phyloP scores from a whole-genome alignment of 2,888 invertebrate species.

The Chymomyza procnemis region DNA sequence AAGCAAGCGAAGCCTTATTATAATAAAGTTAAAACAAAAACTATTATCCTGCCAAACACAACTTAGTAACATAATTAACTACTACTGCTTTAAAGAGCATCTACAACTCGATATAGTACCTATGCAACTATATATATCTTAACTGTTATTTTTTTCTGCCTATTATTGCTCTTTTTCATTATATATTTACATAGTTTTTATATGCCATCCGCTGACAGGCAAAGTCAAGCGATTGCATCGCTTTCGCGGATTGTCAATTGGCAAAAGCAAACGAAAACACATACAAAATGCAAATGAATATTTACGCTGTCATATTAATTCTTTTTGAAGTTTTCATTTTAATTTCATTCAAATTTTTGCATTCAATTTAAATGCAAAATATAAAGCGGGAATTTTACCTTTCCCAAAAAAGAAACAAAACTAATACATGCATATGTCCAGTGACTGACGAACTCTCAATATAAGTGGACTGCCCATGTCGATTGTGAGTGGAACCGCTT shows the following conservation, averaged over 20 bases:
- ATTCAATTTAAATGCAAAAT: slow-evolving; percentile 5
- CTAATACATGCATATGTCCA: neutral
- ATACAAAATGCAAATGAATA: neutral
- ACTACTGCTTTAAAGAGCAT: no score
- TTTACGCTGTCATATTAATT: neutral
- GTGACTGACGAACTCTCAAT: neutral
- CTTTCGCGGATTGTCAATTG: neutral
- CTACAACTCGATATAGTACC: neutral
- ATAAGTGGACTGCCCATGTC: neutral
- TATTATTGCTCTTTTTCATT: neutral
- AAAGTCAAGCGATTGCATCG: slow-evolving; percentile 49
- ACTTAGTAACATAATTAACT: no score
- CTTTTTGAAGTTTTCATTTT: neutral
- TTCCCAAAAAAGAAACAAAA: neutral
- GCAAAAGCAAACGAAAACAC: neutral
- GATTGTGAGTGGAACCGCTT: slow-evolving; percentile 28
- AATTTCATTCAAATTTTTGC: neutral
- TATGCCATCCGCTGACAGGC: slow-evolving; percentile 44
- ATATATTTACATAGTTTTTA: slow-evolving; percentile 49
- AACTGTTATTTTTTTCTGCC: neutral
- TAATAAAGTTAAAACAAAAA: no score
- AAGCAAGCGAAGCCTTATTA: no score
- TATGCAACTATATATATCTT: neutral
- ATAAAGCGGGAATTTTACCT: slow-evolving; percentile 2
- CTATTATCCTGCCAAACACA: no score